Percentiles rank a stretch among this genome's conserved stretches.
Conservation (phyloP, 2,113 vertebrate species). For the Bufo gargarizans region DNA sequence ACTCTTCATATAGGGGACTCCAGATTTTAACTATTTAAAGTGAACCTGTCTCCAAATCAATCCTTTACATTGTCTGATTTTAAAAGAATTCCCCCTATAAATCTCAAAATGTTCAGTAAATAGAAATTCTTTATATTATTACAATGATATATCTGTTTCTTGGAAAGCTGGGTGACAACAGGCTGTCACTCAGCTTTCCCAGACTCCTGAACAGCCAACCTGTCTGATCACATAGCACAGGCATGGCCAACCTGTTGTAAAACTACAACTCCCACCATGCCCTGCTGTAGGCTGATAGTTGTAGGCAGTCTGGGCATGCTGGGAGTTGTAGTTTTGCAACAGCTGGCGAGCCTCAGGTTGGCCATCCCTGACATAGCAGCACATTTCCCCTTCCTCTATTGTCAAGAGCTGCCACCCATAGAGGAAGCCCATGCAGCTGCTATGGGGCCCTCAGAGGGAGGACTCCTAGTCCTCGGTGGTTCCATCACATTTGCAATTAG, state of each 20-base stretch:
- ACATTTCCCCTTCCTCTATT: not conserved
- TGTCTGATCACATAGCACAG: too few relatives aligned
- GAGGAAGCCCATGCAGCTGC: not conserved
- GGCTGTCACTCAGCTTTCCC: too few relatives aligned
- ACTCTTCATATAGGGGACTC: not conserved
- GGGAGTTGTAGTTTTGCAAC: too few relatives aligned
- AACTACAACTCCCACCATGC: too few relatives aligned
- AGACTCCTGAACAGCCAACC: too few relatives aligned
- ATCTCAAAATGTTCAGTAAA: not conserved
- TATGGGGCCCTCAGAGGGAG: too few relatives aligned
- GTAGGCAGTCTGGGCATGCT: too few relatives aligned
- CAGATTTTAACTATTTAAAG: not conserved
- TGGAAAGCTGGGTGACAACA: not conserved
- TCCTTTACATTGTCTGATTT: not conserved
- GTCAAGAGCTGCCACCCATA: not conserved
- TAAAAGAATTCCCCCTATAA: not conserved
- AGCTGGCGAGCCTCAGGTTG: too few relatives aligned
- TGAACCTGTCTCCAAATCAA: not conserved
- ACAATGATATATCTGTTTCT: not conserved
- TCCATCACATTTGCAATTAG: not conserved
- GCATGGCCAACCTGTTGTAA: too few relatives aligned
- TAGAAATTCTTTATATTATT: not conserved
- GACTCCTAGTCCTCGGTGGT: not conserved
- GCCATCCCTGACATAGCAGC: too few relatives aligned
- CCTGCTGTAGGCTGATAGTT: too few relatives aligned